Conservation (phyloP, 2,113 vertebrate species). For the Stegastes partitus region DNA sequence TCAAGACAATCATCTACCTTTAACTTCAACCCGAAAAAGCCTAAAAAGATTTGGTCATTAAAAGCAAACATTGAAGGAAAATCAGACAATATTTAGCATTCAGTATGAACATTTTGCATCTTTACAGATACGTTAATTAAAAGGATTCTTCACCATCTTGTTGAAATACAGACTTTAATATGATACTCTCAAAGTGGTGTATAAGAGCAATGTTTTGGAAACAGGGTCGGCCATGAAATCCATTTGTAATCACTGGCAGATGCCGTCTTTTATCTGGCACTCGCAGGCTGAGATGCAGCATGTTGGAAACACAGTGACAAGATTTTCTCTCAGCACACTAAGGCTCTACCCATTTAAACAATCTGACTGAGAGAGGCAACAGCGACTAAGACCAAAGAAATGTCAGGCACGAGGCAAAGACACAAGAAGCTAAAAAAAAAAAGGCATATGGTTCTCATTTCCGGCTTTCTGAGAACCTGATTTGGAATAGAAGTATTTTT, state of each 20-base stretch:
- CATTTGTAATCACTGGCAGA: background rate
- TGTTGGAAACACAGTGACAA: background rate
- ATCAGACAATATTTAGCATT: too few species aligned
- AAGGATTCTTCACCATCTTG: too few species aligned
- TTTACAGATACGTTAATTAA: too few species aligned
- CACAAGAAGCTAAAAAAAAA: background rate
- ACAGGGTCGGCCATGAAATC: background rate
- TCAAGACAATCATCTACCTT: too few species aligned
- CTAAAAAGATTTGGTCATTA: too few species aligned
- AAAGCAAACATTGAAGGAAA: too few species aligned
- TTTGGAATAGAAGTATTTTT: background rate
- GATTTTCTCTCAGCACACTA: background rate
- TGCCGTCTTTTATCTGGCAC: background rate
- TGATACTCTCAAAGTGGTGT: too few species aligned
- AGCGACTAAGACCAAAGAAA: constrained; percentile 46
- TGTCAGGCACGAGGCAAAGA: constrained; percentile 26
- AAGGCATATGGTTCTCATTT: constrained; percentile 43
- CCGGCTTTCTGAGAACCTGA: constrained; percentile 7
- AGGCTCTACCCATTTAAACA: background rate
- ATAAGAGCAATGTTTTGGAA: background rate
- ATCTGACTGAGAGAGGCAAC: constrained; percentile 13
- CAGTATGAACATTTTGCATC: too few species aligned
- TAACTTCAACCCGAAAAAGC: too few species aligned
- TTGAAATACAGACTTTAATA: too few species aligned
- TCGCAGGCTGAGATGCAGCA: background rate